phyloP scores from a whole-genome alignment of 1,140 invertebrate species.

The Babylonia areolata region DNA sequence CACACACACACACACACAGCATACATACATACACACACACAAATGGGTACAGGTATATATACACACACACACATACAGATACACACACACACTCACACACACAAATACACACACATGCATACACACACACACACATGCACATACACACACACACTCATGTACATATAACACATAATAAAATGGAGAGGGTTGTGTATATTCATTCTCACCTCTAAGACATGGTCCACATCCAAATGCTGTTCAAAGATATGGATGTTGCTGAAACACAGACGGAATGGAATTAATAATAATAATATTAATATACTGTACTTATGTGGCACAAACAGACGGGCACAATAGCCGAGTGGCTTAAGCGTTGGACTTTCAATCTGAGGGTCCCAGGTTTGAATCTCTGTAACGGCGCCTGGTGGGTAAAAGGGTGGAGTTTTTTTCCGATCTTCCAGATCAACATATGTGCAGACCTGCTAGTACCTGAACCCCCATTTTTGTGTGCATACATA shows the following conservation, averaged over 20 bases:
- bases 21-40: not conserved
- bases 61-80: not conserved
- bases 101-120: not conserved
- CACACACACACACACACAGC: not conserved
- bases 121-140: not conserved
- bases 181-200: no score
- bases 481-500: no score
- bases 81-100: not conserved
- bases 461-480: no score
- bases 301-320: no score
- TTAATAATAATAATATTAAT: no score
- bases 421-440: no score
- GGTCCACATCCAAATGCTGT: conserved; percentile 69
- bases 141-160: not conserved
- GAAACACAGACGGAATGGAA: conserved; percentile 39
- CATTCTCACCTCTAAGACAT: conserved; percentile 68
- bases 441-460: no score
- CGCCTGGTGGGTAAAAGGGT: no score
- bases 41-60: not conserved
- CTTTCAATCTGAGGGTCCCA: no score
- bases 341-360: no score
- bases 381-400: no score
- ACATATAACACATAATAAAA: not conserved
- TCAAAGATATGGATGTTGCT: conserved; percentile 70
- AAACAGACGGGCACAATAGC: no score